phyloP scores from a whole-genome alignment of 2,888 invertebrate species.

The Drosophila mettleri region DNA sequence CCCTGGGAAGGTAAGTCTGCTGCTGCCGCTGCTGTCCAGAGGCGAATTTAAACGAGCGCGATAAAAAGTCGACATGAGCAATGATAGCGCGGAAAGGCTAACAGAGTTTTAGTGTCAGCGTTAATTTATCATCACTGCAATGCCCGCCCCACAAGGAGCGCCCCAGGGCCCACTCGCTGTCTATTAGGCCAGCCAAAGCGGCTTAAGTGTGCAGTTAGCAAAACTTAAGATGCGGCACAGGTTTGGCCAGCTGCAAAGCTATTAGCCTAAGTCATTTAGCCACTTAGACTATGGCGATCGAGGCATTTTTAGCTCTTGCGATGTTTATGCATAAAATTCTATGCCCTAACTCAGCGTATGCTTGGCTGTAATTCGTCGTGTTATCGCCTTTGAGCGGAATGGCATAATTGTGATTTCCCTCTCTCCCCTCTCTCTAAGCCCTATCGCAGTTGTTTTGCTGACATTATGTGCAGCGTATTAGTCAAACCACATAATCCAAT shows the following conservation, averaged over 20 bases:
- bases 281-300: neutral
- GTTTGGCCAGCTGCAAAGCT: constrained; percentile 20
- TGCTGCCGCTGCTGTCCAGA: constrained; percentile 31
- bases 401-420: constrained; percentile 3
- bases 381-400: constrained; percentile 15
- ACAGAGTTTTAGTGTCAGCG: constrained; percentile 80
- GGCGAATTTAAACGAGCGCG: constrained; percentile 64
- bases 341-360: neutral
- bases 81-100: constrained; percentile 76
- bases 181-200: constrained; percentile 59
- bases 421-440: neutral
- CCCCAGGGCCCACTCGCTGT: constrained; percentile 14
- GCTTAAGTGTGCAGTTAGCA: constrained; percentile 54
- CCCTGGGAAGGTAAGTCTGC: constrained; percentile 89
- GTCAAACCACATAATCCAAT: constrained; percentile 61
- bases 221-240: constrained; percentile 40
- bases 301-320: no score
- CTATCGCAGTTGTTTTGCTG: constrained; percentile 23
- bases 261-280: constrained; percentile 18
- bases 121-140: constrained; percentile 70
- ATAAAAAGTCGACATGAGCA: constrained; percentile 74
- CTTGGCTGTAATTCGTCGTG: neutral
- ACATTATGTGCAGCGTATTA: constrained; percentile 55
- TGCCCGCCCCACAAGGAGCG: constrained; percentile 23
- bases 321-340: no score